Conservation (phyloP, 2,888 invertebrate genomes). For the Pinctada fucata region DNA sequence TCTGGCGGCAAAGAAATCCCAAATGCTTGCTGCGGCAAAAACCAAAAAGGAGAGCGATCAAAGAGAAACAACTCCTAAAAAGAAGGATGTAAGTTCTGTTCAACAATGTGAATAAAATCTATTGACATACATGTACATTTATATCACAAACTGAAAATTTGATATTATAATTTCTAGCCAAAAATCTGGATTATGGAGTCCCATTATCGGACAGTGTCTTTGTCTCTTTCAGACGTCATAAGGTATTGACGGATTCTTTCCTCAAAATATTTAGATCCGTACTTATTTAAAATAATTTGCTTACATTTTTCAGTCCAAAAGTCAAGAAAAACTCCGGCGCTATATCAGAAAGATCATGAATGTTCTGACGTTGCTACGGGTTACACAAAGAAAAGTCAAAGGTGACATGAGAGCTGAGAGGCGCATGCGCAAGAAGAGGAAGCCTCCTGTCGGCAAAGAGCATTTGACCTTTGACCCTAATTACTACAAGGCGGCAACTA, state of each 20-base stretch:
- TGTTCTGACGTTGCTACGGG: conserved; percentile 24
- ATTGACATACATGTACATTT: no score
- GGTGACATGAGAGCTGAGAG: conserved; percentile 21
- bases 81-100: no score
- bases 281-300: no score
- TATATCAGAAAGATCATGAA: conserved; percentile 26
- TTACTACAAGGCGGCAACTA: conserved; percentile 50
- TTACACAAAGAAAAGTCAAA: conserved; percentile 22
- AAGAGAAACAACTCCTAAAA: no score
- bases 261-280: no score
- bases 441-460: not conserved
- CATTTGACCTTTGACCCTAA: conserved; percentile 55
- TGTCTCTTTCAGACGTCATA: no score
- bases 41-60: not conserved
- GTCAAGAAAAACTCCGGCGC: conserved; percentile 4
- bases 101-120: no score
- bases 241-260: no score
- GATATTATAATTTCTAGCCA: no score
- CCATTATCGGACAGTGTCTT: no score
- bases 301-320: not conserved
- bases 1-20: not conserved
- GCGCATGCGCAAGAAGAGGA: conserved; percentile 3
- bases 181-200: no score
- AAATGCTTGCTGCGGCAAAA: not conserved
- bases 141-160: no score